Percentiles rank a stretch among this genome's conserved stretches.
These are phyloP conservation scores for Leptopilina syphax DNA, from an alignment of 2,888 invertebrate genomes.

Conservation along the genomic window DNA sequence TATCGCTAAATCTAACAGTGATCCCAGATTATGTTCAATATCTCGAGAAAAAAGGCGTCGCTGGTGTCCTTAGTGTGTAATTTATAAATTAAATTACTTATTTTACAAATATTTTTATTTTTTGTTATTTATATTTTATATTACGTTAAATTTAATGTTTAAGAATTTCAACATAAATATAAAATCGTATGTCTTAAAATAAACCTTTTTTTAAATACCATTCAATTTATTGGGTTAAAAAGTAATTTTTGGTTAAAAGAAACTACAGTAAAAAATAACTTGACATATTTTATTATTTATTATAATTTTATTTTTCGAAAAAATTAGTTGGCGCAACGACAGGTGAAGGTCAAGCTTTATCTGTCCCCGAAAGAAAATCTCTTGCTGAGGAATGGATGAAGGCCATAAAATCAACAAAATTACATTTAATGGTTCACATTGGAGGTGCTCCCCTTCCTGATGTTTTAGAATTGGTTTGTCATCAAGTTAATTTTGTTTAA, in stretches of 20 bases:
- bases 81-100: background rate
- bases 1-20: conserved; percentile 69
- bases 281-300: background rate
- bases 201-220: too few species aligned
- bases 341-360: conserved; percentile 86
- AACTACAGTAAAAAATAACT: too few species aligned
- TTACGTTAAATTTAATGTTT: background rate
- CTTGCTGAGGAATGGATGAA: conserved; percentile 82
- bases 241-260: too few species aligned
- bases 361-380: conserved; percentile 82
- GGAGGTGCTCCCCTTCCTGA: conserved; percentile 84
- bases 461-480: conserved; percentile 81
- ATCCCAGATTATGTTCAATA: conserved; percentile 83
- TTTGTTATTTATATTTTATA: background rate
- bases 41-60: conserved; percentile 81
- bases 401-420: conserved; percentile 78
- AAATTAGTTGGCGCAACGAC: conserved; percentile 86
- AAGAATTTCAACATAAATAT: too few species aligned
- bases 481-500: background rate
- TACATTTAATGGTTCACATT: conserved; percentile 85
- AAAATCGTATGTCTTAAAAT: too few species aligned
- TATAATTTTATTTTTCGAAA: background rate
- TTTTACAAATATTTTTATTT: background rate
- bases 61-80: conserved; percentile 82
- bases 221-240: too few species aligned